These are phyloP conservation scores for Amphilophus citrinellus DNA, from an alignment of 2,113 vertebrate species.

Conservation along the genomic window DNA sequence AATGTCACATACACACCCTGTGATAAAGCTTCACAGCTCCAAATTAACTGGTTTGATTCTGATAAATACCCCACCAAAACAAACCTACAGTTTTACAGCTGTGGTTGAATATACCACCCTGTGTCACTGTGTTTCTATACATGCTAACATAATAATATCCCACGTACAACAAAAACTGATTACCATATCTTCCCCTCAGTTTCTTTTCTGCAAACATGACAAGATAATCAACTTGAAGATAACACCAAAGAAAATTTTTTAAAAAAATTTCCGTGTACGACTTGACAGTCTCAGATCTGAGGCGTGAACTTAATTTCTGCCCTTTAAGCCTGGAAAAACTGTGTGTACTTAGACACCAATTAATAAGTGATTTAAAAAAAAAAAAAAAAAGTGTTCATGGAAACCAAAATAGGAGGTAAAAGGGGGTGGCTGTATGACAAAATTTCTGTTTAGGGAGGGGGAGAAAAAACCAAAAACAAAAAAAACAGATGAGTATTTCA, in stretches of 20 bases:
- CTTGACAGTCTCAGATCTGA: neutral
- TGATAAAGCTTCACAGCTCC: neutral
- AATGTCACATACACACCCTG: neutral
- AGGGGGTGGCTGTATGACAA: neutral
- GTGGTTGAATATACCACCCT: neutral
- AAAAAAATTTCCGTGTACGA: neutral
- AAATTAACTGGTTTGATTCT: neutral
- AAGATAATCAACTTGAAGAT: neutral
- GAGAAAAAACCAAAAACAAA: neutral
- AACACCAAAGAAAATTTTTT: neutral
- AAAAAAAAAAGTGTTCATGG: neutral
- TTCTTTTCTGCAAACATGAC: neutral
- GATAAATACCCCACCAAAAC: neutral
- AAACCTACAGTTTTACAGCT: neutral
- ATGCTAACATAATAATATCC: neutral
- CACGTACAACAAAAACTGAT: neutral
- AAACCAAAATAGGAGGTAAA: neutral
- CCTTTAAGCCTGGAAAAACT: neutral
- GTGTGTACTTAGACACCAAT: neutral
- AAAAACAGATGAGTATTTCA: neutral
- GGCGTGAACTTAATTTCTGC: neutral
- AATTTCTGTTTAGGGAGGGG: neutral
- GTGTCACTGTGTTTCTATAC: neutral
- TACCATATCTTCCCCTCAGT: neutral
- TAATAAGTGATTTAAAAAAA: neutral